Percentiles rank a stretch among this genome's conserved stretches.
Conservation (phyloP, 2,888 invertebrate species). For the Metopia argyrocephala region DNA sequence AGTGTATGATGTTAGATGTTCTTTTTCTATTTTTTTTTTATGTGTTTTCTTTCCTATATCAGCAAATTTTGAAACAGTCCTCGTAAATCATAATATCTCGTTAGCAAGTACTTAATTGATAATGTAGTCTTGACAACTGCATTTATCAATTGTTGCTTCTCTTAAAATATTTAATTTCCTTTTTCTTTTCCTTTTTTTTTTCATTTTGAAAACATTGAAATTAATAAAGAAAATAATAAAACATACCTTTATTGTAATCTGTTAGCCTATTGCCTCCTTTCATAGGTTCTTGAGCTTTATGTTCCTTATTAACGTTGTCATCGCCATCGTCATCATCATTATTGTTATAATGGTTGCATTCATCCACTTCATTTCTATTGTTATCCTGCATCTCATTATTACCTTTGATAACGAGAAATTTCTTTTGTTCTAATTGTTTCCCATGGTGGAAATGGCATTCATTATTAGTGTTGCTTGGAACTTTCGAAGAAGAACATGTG, state of each 20-base stretch:
- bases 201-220: not conserved
- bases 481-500: not conserved
- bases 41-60: too few species aligned
- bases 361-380: conserved; percentile 10
- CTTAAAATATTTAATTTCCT: too few species aligned
- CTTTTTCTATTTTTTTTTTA: too few species aligned
- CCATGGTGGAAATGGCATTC: conserved; percentile 37
- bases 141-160: too few species aligned
- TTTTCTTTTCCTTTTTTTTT: not conserved
- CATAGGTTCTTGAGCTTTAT: conserved; percentile 27
- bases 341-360: conserved; percentile 1
- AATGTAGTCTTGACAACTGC: too few species aligned
- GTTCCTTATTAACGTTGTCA: not conserved
- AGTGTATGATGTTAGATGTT: too few species aligned
- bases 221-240: not conserved
- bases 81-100: too few species aligned
- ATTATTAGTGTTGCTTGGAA: conserved; percentile 9
- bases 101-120: too few species aligned
- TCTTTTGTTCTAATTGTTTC: conserved; percentile 64
- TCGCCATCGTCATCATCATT: not conserved
- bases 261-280: conserved; percentile 7
- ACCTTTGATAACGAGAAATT: conserved; percentile 43
- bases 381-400: conserved; percentile 27
- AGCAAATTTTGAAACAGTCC: too few species aligned
- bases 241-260: conserved; percentile 33